Evolutionary conservation across 2,797 vertebrate species (phyloP).

Genomic region (Meda fulgida): DNA sequence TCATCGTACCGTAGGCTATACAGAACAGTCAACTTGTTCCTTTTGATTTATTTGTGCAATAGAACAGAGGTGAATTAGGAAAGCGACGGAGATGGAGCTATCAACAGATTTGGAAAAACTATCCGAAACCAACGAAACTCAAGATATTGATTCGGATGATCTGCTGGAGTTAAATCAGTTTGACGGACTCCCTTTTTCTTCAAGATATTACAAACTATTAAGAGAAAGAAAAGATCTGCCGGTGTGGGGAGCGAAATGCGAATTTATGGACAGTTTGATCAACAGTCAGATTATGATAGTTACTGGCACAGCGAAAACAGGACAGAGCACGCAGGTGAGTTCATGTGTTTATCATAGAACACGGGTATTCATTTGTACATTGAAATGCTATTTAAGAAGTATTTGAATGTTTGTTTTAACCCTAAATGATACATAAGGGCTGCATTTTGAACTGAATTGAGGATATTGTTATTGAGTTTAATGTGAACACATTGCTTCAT

Average conservation of each 20-base stretch:
- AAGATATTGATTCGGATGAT: slow-evolving; percentile 77
- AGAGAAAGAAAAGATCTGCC: slow-evolving; percentile 84
- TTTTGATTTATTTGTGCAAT: not conserved
- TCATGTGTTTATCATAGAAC: not conserved
- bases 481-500: not conserved
- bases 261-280: slow-evolving; percentile 84
- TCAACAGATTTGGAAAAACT: slow-evolving; percentile 45
- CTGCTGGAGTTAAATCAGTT: slow-evolving; percentile 91
- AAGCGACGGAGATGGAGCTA: not conserved
- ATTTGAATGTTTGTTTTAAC: not conserved
- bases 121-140: slow-evolving; percentile 69
- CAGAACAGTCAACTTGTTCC: not conserved
- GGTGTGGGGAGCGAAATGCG: slow-evolving; percentile 82
- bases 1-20: too few species aligned
- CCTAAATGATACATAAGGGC: not conserved
- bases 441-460: not conserved
- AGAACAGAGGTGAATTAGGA: not conserved
- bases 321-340: slow-evolving; percentile 91
- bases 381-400: not conserved
- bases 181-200: slow-evolving; percentile 90
- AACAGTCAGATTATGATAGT: slow-evolving; percentile 83
- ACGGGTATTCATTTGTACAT: not conserved
- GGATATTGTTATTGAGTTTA: not conserved
- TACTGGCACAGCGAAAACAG: slow-evolving; percentile 83
- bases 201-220: slow-evolving; percentile 86